A percentile compares a stretch with the other conserved stretches of the same genome.
Conservation (phyloP, 2,113 vertebrate species). For the Brachionichthys hirsutus region DNA sequence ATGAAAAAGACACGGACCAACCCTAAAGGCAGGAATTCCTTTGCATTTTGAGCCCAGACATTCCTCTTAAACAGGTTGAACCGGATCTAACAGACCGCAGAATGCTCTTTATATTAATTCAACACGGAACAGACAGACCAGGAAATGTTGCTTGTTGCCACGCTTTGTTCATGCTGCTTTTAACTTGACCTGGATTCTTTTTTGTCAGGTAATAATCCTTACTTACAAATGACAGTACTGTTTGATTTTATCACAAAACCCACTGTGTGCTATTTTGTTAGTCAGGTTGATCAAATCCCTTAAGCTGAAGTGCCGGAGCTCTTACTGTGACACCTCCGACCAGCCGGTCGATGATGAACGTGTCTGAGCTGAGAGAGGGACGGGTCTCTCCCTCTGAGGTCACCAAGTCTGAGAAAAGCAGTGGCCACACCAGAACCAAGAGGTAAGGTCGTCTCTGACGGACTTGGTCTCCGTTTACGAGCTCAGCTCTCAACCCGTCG, state of each 20-base stretch:
- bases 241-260: not conserved
- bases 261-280: not conserved
- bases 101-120: no score
- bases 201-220: not conserved
- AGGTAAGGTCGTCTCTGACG: no score
- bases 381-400: not conserved
- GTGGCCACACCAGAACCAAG: no score
- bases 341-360: slow-evolving; percentile 4
- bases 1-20: no score
- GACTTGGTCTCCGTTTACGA: no score
- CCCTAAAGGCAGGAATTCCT: no score
- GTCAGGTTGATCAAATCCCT: not conserved
- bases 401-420: no score
- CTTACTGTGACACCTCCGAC: not conserved
- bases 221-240: no score
- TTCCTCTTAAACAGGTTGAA: no score
- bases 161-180: not conserved
- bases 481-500: no score
- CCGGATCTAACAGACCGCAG: no score
- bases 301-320: not conserved
- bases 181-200: not conserved
- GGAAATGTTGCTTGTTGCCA: not conserved
- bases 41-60: no score
- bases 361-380: not conserved
- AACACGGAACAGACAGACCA: not conserved